Base-by-base conservation (phyloP, 1,140 invertebrate species). In the Drosophila sucinea region DNA sequence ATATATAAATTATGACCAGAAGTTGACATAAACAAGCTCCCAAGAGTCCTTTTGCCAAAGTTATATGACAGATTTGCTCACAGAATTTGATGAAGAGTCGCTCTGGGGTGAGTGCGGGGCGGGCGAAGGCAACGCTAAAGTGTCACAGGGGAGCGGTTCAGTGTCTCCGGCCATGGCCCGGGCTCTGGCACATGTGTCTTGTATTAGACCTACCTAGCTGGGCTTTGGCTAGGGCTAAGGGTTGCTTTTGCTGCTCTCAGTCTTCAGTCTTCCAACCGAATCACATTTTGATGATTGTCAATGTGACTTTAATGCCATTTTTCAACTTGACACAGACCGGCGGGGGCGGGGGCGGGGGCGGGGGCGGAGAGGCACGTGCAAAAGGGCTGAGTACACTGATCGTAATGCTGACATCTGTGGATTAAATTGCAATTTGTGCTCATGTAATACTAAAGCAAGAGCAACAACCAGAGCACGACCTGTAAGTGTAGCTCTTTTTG, bases 371-470 rank as follows among this genome's bases (percentile, higher is more conserved):
- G 79, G 70, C 84, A 87, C 84, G 83, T 89, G 83, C 77, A 76
- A 82, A 82, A 87, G 82, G 82, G 83, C 79, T 60, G 63, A 10
- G 38, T 57, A 65, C 75, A 78, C 66, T 86, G 89, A 90, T 89
- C 86, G 81, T 79, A 91, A 91, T 91, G 86, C 87, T 91, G 90
- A 91, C 90, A 91, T 91, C 90, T 91, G 90, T 91, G 90, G 90
- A 91, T 91, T 91, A 91, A 91, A 91, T 91, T 91, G 91, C 90
- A 91, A 91, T 91, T 91, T 91, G 90, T 85, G 90, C 90, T 91
- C 90, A 91, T 91, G 90, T 91, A 89, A 87, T 82, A 91, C 91
- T 84, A 76, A 91, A 89, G 25, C 40, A 11, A 57, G 27, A 29
- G 17, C n/a, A 27, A 40, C 40, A 30, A 54, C 38, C 23, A 44